Base-by-base conservation (phyloP, 2,888 invertebrate species). In the Ceramica pisi region DNA sequence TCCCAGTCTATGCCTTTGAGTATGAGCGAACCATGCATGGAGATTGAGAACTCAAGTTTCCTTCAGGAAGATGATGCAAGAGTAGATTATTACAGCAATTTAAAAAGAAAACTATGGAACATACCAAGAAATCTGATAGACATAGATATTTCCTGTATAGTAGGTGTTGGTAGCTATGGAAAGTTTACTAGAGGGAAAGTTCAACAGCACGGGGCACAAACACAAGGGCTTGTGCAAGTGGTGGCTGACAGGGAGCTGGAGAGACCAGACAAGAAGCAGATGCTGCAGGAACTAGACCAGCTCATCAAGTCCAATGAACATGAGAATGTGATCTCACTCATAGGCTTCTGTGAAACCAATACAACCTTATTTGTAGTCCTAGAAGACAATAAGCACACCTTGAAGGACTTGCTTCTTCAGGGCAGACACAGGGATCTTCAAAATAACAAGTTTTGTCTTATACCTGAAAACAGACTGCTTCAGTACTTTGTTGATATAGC, bases 31-130 rank as follows among this genome's bases (percentile, higher is more conserved):
- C 98, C 98, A 0, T 97, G 98, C 87, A 97, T 98, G 76, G 98
- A 98, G 93, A 97, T 98, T 90, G 98, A 98, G 90, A 98, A 98
- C 89, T 97, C 97, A 84, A 98, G 97, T 0, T 98, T 98, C 84
- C 96, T 98, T 26, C 97, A 97, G 26, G 98, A 98, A 85, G 97
- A 97, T 78, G 96, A 97, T 51, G 97, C 97, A 80, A 95, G 97
- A 82, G 94, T 96, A 1, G 97, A 98, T 87, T 97, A 98, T 87
- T 98, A 98, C 87, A 97, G 97, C 65, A 97, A 97, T 80, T 94
- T 98, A 59, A 98, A 98, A 89, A 97, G 97, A 83, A 97, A 97
- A 89, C 95, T 98, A 0, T 97, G 98, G 97, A 97, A 97, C 75
- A 97, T 97, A 77, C 97, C 98, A 0, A 96, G 97, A 78, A 98